phyloP scores from a whole-genome alignment of 2,888 invertebrate species.

The Agriopis leucophaearia region DNA sequence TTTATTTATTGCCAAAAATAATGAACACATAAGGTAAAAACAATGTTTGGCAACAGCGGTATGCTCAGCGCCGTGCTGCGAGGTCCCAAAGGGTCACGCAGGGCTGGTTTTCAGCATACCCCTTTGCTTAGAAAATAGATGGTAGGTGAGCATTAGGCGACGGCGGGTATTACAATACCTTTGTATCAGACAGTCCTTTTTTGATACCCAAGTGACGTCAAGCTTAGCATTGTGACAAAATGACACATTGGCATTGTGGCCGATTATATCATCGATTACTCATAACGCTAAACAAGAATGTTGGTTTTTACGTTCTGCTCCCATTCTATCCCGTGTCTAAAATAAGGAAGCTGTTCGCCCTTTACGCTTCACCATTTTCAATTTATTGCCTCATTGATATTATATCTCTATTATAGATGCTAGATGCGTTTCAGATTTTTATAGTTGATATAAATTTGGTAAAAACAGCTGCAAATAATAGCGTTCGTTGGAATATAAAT shows the following conservation, averaged over 20 bases:
- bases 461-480: slow-evolving; percentile 66
- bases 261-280: slow-evolving; percentile 57
- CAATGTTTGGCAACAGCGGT: too few species aligned
- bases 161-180: too few species aligned
- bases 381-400: slow-evolving; percentile 62
- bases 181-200: slow-evolving; percentile 30
- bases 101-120: too few species aligned
- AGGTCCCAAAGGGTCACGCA: too few species aligned
- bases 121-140: too few species aligned
- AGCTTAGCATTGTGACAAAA: slow-evolving; percentile 40
- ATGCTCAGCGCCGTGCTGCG: too few species aligned
- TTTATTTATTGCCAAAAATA: too few species aligned
- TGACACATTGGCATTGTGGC: slow-evolving; percentile 50
- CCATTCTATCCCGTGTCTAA: slow-evolving; percentile 37
- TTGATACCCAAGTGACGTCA: slow-evolving; percentile 41
- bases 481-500: slow-evolving; percentile 66
- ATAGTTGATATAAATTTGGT: slow-evolving; percentile 71
- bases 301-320: slow-evolving; percentile 51
- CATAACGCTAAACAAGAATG: slow-evolving; percentile 39
- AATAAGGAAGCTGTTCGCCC: slow-evolving; percentile 49
- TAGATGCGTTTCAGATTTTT: slow-evolving; percentile 62
- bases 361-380: slow-evolving; percentile 55
- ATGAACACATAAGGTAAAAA: too few species aligned
- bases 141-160: too few species aligned
- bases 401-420: slow-evolving; percentile 64